Evolutionary conservation across 2,113 vertebrate genomes (phyloP), one percentile per base, ranked within the genome.

Genomic region (Hiodon alosoides): DNA sequence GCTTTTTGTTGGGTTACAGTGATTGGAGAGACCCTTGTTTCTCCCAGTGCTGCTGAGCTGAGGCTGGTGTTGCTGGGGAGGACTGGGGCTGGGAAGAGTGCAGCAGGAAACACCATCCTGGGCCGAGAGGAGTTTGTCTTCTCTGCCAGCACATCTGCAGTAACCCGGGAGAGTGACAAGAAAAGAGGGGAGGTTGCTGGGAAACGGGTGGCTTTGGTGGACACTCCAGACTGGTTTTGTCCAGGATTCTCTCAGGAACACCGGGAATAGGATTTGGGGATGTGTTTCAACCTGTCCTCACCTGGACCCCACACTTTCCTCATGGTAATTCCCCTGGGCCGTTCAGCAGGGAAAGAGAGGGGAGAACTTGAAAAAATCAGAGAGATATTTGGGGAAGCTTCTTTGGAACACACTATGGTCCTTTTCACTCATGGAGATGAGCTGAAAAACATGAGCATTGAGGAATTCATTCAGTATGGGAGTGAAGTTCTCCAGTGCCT

Each of bases 261-360:
- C 4, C 8, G 7, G 66, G 51, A 14, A 31, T 14, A 14, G 66
- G 66, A 67, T 50, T n/a, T 66, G 64, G 64, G 64, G 64, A 1
- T 66, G n/a, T 66, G 64, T 66, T 7, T 66, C 9, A 66, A 66
- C 64, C 64, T 66, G n/a, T 66, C 64, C 17, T n/a, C 64, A n/a
- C 64, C 64, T 1, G 64, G 64, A 66, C 64, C 64, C 64, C 64
- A 66, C 64, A 17, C 16, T 9, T 66, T 66, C 64, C 64, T 66
- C 54, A 4, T 55, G 54, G 54, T 55, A 7, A 17, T 17, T 17
- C 64, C 64, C 7, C n/a, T 66, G 64, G 64, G 64, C 64, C 14
- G 64, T 31, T 66, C 17, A n/a, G 5, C 64, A 66, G 64, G 64
- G 64, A 9, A 66, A 9, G 64, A 66, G 64, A 66, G 64, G 64